Evolutionary conservation across 2,113 vertebrate species (phyloP).

Genomic region (Oceanites oceanicus): DNA sequence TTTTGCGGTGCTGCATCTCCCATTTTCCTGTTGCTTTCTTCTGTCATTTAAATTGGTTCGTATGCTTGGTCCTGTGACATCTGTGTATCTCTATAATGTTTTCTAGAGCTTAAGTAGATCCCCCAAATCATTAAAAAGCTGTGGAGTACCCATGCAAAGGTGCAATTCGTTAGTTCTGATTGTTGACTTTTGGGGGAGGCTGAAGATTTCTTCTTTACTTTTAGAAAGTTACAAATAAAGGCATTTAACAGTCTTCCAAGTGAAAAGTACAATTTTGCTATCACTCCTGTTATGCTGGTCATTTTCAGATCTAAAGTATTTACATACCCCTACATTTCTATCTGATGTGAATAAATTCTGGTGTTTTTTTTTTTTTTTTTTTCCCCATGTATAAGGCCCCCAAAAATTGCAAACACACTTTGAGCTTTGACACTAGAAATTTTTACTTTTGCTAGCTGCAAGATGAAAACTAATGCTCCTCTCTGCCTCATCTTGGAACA

Average conservation of each 20-base stretch:
- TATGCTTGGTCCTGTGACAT: neutral
- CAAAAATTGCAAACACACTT: neutral
- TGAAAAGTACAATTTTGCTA: neutral
- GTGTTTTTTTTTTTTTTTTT: neutral
- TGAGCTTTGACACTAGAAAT: neutral
- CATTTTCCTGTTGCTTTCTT: neutral
- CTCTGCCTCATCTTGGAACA: neutral
- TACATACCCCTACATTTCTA: neutral
- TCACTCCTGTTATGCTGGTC: neutral
- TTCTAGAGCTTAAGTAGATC: neutral
- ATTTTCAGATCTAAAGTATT: neutral
- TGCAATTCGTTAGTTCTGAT: neutral
- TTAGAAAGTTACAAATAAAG: neutral
- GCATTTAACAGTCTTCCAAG: neutral
- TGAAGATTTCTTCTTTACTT: neutral
- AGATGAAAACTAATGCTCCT: neutral
- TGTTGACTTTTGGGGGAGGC: neutral
- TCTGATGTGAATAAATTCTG: neutral
- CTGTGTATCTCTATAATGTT: neutral
- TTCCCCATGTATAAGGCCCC: neutral
- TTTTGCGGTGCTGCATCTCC: neutral
- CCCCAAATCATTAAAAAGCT: neutral
- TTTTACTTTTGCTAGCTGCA: neutral
- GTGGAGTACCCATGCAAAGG: neutral
- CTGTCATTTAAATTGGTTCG: neutral